phyloP scores from a whole-genome alignment of 2,888 invertebrate genomes.

The Terebella lapidaria region DNA sequence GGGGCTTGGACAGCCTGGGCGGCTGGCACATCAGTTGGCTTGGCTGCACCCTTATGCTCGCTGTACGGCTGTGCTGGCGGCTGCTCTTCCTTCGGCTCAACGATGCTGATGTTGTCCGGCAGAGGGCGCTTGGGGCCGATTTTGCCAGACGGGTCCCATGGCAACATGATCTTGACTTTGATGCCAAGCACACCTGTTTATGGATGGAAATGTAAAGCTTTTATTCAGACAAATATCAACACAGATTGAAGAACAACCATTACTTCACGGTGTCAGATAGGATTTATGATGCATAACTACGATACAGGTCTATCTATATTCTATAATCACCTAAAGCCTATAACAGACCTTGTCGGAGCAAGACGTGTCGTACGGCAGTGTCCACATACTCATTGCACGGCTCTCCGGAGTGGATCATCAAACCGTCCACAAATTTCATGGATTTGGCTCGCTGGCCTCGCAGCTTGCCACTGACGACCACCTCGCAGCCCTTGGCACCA shows the following conservation, averaged over 20 bases:
- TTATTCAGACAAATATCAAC: background rate
- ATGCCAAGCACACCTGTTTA: constrained; percentile 63
- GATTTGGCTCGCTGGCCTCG: constrained; percentile 99
- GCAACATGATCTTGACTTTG: constrained; percentile 98
- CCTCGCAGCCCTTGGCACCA: constrained; percentile 94
- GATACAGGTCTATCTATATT: background rate
- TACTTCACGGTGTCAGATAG: too few relatives aligned
- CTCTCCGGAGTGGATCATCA: constrained; percentile 99
- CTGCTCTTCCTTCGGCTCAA: constrained; percentile 94
- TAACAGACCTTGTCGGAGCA: constrained; percentile 80
- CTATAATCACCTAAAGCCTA: too few relatives aligned
- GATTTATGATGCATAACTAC: too few relatives aligned
- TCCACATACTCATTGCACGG: constrained; percentile 98
- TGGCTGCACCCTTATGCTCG: constrained; percentile 67
- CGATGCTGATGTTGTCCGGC: constrained; percentile 94
- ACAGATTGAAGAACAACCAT: background rate
- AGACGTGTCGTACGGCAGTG: constrained; percentile 94
- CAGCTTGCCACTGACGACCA: constrained; percentile 97
- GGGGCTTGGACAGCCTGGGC: constrained; percentile 2
- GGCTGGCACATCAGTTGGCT: constrained; percentile 8
- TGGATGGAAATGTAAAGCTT: background rate
- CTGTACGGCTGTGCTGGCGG: constrained; percentile 68
- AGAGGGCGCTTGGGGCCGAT: constrained; percentile 95
- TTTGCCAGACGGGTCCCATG: constrained; percentile 96
- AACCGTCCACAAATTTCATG: constrained; percentile 99